phyloP scores from a whole-genome alignment of 2,888 invertebrate species.

The Achlya flavicornis region DNA sequence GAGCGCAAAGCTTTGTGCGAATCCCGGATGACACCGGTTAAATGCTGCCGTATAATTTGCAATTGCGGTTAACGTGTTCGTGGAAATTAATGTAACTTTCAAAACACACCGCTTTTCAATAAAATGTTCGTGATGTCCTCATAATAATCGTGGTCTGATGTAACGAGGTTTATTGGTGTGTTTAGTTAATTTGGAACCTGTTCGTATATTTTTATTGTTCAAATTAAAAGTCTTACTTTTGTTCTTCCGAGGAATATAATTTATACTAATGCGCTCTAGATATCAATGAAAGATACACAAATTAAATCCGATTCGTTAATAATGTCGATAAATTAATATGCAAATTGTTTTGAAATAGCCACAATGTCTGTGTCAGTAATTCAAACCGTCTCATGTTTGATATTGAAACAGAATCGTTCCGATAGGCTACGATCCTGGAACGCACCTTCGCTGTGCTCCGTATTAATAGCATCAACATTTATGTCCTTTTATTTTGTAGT shows the following conservation, averaged over 20 bases:
- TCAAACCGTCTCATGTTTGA: slow-evolving; percentile 56
- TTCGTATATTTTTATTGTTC: not conserved
- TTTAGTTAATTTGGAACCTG: not conserved
- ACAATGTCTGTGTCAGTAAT: slow-evolving; percentile 48
- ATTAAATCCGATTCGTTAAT: not conserved
- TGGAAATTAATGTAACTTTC: slow-evolving; percentile 43
- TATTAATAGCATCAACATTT: slow-evolving; percentile 16
- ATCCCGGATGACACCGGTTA: slow-evolving; percentile 51
- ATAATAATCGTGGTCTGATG: not conserved
- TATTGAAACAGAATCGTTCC: slow-evolving; percentile 61
- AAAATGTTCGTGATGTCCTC: not conserved
- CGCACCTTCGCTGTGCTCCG: slow-evolving; percentile 25
- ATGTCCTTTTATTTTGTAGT: slow-evolving; percentile 15
- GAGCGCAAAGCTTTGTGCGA: slow-evolving; percentile 40
- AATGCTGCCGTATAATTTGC: slow-evolving; percentile 50
- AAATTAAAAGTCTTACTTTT: not conserved
- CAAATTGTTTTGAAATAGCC: slow-evolving; percentile 47
- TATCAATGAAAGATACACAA: not conserved
- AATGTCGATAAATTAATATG: slow-evolving; percentile 29
- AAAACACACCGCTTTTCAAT: slow-evolving; percentile 22
- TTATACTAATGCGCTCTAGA: not conserved
- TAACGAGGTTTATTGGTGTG: not conserved
- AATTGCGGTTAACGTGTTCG: slow-evolving; percentile 53
- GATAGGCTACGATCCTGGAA: slow-evolving; percentile 46
- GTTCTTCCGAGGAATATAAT: not conserved